A percentile compares a stretch with the other conserved stretches of the same genome.
These are phyloP conservation scores for Limosa lapponica DNA, from an alignment of 2,797 vertebrate genomes.

Conservation along the genomic window DNA sequence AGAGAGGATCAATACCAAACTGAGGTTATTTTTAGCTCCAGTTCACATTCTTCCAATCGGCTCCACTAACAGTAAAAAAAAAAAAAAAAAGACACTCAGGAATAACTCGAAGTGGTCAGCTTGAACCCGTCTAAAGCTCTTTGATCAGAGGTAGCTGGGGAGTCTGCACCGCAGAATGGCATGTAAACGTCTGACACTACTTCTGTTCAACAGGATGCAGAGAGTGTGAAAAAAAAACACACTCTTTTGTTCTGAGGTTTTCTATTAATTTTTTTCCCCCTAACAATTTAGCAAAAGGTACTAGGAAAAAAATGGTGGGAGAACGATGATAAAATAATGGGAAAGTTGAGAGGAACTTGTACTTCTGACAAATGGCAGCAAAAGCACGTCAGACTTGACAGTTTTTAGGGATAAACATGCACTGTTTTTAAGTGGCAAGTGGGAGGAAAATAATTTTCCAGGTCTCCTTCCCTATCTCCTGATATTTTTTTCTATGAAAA, in stretches of 20 bases:
- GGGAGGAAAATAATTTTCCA: slow-evolving; percentile 64
- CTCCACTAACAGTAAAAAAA: not conserved
- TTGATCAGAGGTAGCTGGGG: not conserved
- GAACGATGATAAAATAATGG: slow-evolving; percentile 46
- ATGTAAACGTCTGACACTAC: not conserved
- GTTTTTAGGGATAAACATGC: slow-evolving; percentile 43
- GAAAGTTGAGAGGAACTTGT: slow-evolving; percentile 40
- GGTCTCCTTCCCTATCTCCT: not conserved
- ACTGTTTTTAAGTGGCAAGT: slow-evolving; percentile 62
- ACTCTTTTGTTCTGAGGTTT: slow-evolving; percentile 45
- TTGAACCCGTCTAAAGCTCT: not conserved
- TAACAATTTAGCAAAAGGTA: not conserved
- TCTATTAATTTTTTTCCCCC: not conserved
- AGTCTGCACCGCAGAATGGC: slow-evolving; percentile 18
- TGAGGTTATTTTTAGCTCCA: slow-evolving; percentile 16
- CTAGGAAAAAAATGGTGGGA: slow-evolving; percentile 10
- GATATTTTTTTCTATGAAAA: slow-evolving; percentile 22
- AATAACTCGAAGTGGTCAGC: slow-evolving; percentile 3
- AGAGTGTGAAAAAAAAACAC: slow-evolving; percentile 48
- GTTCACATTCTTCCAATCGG: slow-evolving; percentile 2
- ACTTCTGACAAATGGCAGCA: slow-evolving; percentile 58
- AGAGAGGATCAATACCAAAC: slow-evolving; percentile 9
- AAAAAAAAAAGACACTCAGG: not conserved
- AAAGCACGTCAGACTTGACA: slow-evolving; percentile 66
- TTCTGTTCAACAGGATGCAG: slow-evolving; percentile 35